Conservation (phyloP, 2,113 vertebrate genomes). For the Oreochromis tanganicae region DNA sequence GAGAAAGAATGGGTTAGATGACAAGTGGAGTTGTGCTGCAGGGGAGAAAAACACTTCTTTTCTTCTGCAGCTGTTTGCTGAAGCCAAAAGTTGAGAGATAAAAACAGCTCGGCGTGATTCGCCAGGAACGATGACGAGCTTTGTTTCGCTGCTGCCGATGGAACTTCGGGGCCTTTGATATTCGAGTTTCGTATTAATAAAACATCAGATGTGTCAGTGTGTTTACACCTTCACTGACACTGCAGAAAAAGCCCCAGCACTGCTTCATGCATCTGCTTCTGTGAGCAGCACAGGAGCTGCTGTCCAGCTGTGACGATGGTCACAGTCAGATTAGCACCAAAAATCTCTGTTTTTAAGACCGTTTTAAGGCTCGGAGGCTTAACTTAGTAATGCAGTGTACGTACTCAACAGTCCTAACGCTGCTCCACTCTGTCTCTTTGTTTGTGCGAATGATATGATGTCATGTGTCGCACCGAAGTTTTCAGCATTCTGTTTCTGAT, state of each 20-base stretch:
- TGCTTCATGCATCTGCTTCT: background rate
- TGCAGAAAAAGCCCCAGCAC: background rate
- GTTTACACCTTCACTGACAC: background rate
- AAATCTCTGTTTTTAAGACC: background rate
- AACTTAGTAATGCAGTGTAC: fast-evolving
- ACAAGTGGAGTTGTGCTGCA: background rate
- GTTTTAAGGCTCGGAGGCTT: background rate
- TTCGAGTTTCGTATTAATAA: background rate
- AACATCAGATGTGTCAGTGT: background rate
- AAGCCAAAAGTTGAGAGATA: background rate
- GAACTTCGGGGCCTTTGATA: background rate
- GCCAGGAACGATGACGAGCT: background rate
- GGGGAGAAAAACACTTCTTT: background rate
- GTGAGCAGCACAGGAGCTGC: background rate
- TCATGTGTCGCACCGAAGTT: no score
- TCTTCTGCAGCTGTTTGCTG: background rate
- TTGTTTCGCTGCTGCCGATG: background rate
- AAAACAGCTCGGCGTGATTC: background rate
- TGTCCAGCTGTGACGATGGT: background rate
- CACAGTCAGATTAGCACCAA: background rate
- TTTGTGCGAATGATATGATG: background rate
- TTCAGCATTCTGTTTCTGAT: background rate
- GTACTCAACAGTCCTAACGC: fast-evolving
- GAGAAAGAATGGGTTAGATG: background rate
- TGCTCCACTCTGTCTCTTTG: background rate